Conservation (phyloP, 1,140 invertebrate genomes). For the Saccostrea cuccullata region DNA sequence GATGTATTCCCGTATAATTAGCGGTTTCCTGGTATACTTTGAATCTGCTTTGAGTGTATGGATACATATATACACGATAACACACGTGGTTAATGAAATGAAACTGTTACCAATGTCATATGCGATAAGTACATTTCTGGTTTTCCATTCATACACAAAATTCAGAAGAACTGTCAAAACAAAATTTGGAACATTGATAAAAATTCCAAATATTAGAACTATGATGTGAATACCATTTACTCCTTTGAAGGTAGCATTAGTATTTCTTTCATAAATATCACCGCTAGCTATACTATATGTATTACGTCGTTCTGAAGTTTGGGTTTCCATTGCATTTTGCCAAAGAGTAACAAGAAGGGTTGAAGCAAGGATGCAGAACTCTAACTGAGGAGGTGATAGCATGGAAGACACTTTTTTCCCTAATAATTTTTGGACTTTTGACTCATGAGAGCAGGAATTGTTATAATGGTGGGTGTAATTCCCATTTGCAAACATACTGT, state of each 20-base stretch:
- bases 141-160: slow-evolving; percentile 14
- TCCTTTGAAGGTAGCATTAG: background rate
- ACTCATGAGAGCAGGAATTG: background rate
- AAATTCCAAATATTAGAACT: background rate
- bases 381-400: background rate
- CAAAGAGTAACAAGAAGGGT: background rate
- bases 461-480: background rate
- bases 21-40: background rate
- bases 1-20: background rate
- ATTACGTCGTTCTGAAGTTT: background rate
- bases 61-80: background rate
- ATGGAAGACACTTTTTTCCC: background rate
- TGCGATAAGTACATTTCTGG: background rate
- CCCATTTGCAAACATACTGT: background rate
- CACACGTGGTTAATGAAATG: background rate
- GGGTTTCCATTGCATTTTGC: background rate
- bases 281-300: background rate
- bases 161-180: background rate
- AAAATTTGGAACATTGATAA: background rate
- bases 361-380: background rate
- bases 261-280: background rate
- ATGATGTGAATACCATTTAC: background rate
- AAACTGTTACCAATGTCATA: background rate
- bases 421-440: background rate
- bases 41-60: background rate